Base-by-base conservation (phyloP, 2,888 invertebrate species). In the Monoplex corrugatus region DNA sequence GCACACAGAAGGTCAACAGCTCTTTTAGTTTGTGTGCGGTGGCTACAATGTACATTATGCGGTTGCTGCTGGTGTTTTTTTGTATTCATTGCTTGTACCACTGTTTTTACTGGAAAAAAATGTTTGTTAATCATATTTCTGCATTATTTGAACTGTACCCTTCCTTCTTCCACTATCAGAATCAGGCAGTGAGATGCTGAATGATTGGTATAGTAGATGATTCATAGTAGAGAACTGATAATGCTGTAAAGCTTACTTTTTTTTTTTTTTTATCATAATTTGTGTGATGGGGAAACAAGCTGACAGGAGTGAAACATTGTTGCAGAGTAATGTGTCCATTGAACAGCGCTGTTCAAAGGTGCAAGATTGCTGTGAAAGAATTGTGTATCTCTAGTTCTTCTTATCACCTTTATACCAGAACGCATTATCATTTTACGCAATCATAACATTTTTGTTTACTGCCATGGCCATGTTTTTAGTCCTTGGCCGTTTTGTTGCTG, bases 1-100 rank as follows among this genome's bases (percentile, higher is more conserved):
- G 10, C 40, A 23, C 40, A 35, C 75, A 75, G 43, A 80, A 80
- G 78, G 78, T 80, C 78, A 80, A 80, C 78, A 80, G 40, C 78
- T 80, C 23, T 40, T 80, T n/a, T n/a, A n/a, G n/a, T n/a, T 19
- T 40, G 43, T 80, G 23, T 32, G 32, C 40, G 78, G 43, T 80
- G 78, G 5, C 78, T 80, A 28, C 78, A 3, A 28, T 80, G 40
- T 68, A n/a, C n/a, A n/a, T 1, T 68, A 2, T 8, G 8, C 43
- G 78, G 28, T 32, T 78, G 43, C 2, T 75, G 57, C 28, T 57
- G 16, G 19, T 23, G n/a, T 68, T 68, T 32, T 35, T 38, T 32
- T 72, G 32, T 32, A 35, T 2, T 35, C 5, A 16, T 72, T 72
- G 32, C 13, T 72, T 32, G 5, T 72, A 35, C n/a, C n/a, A n/a